These are phyloP conservation scores for Hemicrepidius hirtus DNA, from an alignment of 2,888 invertebrate species.

Conservation along the genomic window DNA sequence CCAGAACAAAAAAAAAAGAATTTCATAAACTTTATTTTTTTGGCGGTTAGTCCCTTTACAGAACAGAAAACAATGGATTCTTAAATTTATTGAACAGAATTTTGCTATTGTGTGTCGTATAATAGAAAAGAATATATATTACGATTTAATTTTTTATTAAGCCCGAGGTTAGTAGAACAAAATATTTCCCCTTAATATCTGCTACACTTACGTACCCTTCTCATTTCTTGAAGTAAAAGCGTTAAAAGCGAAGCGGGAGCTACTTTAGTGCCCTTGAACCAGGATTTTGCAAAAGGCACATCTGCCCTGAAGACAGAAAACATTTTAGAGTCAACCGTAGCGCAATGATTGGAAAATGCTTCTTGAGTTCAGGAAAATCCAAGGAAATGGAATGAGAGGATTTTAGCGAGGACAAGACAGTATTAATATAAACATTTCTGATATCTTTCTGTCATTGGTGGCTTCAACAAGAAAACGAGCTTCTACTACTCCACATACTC, in stretches of 20 bases:
- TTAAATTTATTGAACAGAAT: too few relatives aligned
- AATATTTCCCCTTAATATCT: not conserved
- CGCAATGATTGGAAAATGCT: conserved; percentile 42
- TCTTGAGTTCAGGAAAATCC: conserved; percentile 25
- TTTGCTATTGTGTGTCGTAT: too few relatives aligned
- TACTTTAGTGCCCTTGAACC: not conserved
- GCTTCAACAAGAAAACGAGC: conserved; percentile 4
- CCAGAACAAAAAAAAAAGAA: too few relatives aligned
- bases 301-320: conserved; percentile 38
- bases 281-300: conserved; percentile 32
- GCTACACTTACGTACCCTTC: not conserved
- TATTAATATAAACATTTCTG: conserved; percentile 36
- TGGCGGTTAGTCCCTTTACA: too few relatives aligned
- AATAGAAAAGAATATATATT: too few relatives aligned
- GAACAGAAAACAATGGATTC: too few relatives aligned
- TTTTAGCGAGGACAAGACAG: conserved; percentile 31
- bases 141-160: not conserved
- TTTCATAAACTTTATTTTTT: too few relatives aligned
- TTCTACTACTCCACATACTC: conserved; percentile 10
- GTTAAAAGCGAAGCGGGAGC: not conserved
- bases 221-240: not conserved
- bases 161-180: too few relatives aligned
- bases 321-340: conserved; percentile 36
- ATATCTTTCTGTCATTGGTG: conserved; percentile 12
- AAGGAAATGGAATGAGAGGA: conserved; percentile 28